Conservation (phyloP, 2,888 invertebrate species). For the Bimastos eiseni region DNA sequence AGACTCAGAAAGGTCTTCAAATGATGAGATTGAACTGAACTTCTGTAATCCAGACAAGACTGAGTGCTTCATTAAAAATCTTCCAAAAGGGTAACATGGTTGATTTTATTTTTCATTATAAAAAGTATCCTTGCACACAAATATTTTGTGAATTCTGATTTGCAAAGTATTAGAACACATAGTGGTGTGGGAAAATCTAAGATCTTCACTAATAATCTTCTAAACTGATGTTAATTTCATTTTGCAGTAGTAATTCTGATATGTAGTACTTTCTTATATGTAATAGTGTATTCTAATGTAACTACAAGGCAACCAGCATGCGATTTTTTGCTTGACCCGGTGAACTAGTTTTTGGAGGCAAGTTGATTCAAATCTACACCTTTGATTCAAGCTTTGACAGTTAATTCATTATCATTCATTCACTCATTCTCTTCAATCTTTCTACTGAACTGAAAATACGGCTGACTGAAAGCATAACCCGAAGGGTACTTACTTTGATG, state of each 20-base stretch:
- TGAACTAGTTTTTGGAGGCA: neutral
- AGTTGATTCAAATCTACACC: neutral
- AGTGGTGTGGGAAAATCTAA: too few species aligned
- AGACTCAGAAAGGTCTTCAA: neutral
- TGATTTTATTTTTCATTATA: neutral
- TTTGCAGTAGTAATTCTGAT: too few species aligned
- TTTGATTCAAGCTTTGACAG: too few species aligned
- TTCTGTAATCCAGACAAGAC: conserved; percentile 27
- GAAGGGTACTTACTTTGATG: too few species aligned
- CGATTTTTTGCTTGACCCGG: neutral
- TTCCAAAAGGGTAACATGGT: neutral
- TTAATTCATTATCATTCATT: too few species aligned
- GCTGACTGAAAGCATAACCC: too few species aligned
- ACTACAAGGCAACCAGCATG: neutral
- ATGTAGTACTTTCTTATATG: neutral
- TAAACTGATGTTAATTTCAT: too few species aligned
- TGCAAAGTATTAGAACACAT: too few species aligned
- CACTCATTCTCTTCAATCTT: too few species aligned
- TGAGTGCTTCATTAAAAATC: neutral
- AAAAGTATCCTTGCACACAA: too few species aligned
- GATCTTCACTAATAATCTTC: too few species aligned
- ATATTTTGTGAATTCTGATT: neutral
- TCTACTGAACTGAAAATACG: too few species aligned
- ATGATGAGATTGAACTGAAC: conserved; percentile 21
- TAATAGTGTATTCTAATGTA: neutral